phyloP scores from a whole-genome alignment of 2,888 invertebrate genomes.

The Tipula unca region DNA sequence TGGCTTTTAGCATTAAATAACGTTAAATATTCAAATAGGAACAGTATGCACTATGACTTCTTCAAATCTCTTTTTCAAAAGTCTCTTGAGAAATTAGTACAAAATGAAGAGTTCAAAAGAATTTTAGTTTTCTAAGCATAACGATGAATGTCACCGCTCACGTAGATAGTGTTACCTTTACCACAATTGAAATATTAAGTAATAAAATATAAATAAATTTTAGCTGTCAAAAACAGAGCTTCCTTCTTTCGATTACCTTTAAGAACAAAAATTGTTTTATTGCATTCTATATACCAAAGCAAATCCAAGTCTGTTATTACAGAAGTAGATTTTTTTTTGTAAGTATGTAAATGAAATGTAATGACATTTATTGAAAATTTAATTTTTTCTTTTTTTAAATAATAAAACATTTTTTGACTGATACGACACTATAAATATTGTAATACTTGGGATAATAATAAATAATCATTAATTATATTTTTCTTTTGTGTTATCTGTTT shows the following conservation, averaged over 20 bases:
- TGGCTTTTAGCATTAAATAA: too few species aligned
- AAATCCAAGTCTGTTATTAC: neutral
- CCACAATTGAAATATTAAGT: neutral
- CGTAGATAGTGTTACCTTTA: conserved; percentile 1
- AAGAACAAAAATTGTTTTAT: neutral
- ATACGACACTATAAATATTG: neutral
- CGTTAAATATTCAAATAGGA: too few species aligned
- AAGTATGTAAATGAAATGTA: neutral
- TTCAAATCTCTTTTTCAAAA: too few species aligned
- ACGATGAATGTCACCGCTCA: too few species aligned
- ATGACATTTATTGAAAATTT: neutral
- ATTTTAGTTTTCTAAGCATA: too few species aligned
- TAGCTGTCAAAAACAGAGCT: neutral
- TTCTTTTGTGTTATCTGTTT: neutral
- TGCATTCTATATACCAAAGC: neutral
- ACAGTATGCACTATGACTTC: too few species aligned
- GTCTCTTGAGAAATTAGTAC: too few species aligned
- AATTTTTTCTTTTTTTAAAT: neutral
- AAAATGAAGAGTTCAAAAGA: too few species aligned
- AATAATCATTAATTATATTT: conserved; percentile 8
- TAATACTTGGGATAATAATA: neutral
- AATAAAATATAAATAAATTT: neutral
- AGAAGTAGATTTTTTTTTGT: neutral
- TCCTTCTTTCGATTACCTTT: neutral
- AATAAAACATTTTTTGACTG: conserved; percentile 8